Evolutionary conservation across 1,140 invertebrate genomes (phyloP).

Genomic region (Sarcophaga peregrina): DNA sequence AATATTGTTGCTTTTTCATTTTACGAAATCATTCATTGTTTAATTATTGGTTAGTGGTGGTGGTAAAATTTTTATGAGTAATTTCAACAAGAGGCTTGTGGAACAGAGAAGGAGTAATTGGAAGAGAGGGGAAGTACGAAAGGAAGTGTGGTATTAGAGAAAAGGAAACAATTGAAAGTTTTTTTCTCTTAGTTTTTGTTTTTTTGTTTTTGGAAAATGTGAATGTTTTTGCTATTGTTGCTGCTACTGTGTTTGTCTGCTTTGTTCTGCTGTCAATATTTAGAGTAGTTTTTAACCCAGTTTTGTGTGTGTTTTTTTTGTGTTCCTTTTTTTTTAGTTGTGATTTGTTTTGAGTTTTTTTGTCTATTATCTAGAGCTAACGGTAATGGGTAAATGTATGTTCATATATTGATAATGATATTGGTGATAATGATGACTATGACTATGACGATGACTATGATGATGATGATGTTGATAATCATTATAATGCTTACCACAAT

Average conservation of each 20-base stretch:
- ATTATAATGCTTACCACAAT: conserved; percentile 58
- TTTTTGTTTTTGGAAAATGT: background rate
- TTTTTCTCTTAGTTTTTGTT: background rate
- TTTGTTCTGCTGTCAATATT: background rate
- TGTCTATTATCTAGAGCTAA: background rate
- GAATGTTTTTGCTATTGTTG: background rate
- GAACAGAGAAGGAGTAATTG: too few relatives aligned
- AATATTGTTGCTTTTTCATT: too few relatives aligned
- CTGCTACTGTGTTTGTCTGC: background rate
- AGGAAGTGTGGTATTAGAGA: background rate
- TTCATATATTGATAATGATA: background rate
- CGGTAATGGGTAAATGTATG: background rate
- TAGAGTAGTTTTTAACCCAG: conserved; percentile 14
- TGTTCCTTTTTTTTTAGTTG: background rate
- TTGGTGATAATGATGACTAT: background rate
- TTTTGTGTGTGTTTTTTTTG: background rate
- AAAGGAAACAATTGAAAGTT: conserved; percentile 12
- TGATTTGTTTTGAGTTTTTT: background rate
- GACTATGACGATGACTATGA: background rate
- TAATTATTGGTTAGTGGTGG: too few relatives aligned
- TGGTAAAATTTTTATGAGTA: too few relatives aligned
- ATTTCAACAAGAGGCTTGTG: too few relatives aligned
- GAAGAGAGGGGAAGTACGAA: background rate
- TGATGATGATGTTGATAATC: background rate
- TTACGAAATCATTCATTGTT: too few relatives aligned